These are phyloP conservation scores for Leucophora obtusa DNA, from an alignment of 2,888 invertebrate species.

Conservation along the genomic window DNA sequence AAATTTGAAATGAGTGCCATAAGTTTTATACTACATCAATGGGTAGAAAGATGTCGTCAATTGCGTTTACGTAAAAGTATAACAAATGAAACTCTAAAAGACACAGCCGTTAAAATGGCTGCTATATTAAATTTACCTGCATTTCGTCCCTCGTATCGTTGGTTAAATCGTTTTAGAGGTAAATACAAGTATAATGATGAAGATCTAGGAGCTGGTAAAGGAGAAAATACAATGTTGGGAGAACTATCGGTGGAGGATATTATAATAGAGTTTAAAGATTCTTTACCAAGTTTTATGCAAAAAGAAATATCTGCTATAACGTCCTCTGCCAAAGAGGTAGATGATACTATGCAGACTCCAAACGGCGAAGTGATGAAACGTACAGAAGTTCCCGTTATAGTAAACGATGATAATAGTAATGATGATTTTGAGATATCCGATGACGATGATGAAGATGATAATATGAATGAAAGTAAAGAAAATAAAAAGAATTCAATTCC, in stretches of 20 bases:
- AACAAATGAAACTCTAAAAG: conserved; percentile 73
- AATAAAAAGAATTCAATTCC: conserved; percentile 50
- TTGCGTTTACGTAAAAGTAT: conserved; percentile 71
- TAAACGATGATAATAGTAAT: conserved; percentile 68
- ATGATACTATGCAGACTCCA: not conserved
- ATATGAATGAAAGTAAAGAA: conserved; percentile 51
- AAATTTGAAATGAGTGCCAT: conserved; percentile 77
- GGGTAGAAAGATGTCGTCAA: conserved; percentile 75
- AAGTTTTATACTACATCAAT: conserved; percentile 75
- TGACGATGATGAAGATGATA: conserved; percentile 54
- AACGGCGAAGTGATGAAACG: conserved; percentile 27
- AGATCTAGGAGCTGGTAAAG: conserved; percentile 69
- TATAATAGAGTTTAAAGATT: conserved; percentile 75
- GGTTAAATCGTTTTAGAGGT: conserved; percentile 75
- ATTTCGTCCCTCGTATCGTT: conserved; percentile 74
- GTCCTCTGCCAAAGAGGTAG: conserved; percentile 63
- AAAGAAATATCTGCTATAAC: conserved; percentile 73
- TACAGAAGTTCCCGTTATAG: conserved; percentile 30
- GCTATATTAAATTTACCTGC: conserved; percentile 73
- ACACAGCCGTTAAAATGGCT: conserved; percentile 74
- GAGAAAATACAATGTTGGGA: conserved; percentile 60
- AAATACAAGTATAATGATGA: conserved; percentile 75
- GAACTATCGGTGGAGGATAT: conserved; percentile 75
- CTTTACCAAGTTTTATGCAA: conserved; percentile 76
- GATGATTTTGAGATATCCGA: conserved; percentile 64